Evolutionary conservation across 2,797 vertebrate species (phyloP).

Genomic region (Xiphophorus birchmanni): DNA sequence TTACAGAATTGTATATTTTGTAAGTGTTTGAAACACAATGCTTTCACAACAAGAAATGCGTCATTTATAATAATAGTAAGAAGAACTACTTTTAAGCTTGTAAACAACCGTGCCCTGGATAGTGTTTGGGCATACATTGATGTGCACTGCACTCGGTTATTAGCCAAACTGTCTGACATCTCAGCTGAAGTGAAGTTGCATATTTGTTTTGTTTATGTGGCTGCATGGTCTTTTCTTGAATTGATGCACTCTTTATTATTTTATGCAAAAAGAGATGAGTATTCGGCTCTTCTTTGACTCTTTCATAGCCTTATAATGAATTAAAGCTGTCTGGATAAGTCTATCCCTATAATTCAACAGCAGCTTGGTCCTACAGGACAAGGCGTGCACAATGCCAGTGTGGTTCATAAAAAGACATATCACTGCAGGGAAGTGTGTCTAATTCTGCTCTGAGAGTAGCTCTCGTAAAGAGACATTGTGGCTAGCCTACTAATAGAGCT

Average conservation of each 20-base stretch:
- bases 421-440: conserved; percentile 76
- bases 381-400: conserved; percentile 64
- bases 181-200: conserved; percentile 59
- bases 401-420: conserved; percentile 77
- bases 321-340: conserved; percentile 29
- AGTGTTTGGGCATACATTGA: background rate
- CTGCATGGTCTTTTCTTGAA: conserved; percentile 48
- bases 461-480: conserved; percentile 78
- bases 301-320: conserved; percentile 37
- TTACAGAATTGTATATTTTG: background rate
- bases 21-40: conserved; percentile 22
- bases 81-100: background rate
- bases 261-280: conserved; percentile 23
- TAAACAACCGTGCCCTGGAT: background rate
- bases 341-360: conserved; percentile 44
- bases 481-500: conserved; percentile 82
- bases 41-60: conserved; percentile 15
- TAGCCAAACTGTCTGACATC: conserved; percentile 49
- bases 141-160: conserved; percentile 33
- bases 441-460: conserved; percentile 75
- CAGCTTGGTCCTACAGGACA: conserved; percentile 58
- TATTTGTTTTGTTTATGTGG: conserved; percentile 63
- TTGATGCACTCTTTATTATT: conserved; percentile 57
- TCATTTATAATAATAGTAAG: conserved; percentile 12
- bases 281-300: conserved; percentile 23